Percentiles rank a stretch among this genome's conserved stretches.
phyloP scores from a whole-genome alignment of 1,140 invertebrate species.

The Frieseomelitta varia region DNA sequence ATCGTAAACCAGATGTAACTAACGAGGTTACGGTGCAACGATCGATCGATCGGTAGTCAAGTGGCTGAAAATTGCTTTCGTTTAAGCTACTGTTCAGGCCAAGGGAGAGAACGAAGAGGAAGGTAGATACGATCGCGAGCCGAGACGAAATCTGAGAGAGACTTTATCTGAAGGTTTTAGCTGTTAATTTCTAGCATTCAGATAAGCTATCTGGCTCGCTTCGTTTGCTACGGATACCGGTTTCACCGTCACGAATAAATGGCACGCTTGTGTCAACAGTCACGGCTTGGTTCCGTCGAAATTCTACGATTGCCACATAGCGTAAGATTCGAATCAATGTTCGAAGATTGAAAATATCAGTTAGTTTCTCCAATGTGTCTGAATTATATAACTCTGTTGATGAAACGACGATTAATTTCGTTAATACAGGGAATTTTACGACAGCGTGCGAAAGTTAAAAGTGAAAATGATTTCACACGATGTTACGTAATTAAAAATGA shows the following conservation, averaged over 20 bases:
- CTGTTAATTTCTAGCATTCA: conserved; percentile 35
- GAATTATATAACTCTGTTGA: too few species aligned
- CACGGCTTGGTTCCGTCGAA: background rate
- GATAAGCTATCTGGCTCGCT: conserved; percentile 27
- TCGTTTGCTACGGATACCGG: conserved; percentile 30
- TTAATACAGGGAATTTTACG: too few species aligned
- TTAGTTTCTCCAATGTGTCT: background rate
- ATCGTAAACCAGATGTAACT: conserved; percentile 10
- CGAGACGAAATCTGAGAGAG: background rate
- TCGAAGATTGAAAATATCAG: background rate
- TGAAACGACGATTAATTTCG: too few species aligned
- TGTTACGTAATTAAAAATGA: too few species aligned
- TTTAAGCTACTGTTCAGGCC: background rate
- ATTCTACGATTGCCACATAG: background rate
- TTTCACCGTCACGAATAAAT: conserved; percentile 35
- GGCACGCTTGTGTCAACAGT: conserved; percentile 25
- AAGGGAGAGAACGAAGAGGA: background rate
- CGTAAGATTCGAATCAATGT: background rate
- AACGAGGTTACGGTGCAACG: background rate
- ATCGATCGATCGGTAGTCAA: background rate
- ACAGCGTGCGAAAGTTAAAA: too few species aligned
- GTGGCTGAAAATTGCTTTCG: background rate
- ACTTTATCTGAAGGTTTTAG: conserved; percentile 9
- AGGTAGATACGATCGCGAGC: background rate
- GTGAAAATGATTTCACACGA: too few species aligned